A percentile compares a stretch with the other conserved stretches of the same genome.
phyloP scores from a whole-genome alignment of 2,113 vertebrate species.

The Seriola quinqueradiata region DNA sequence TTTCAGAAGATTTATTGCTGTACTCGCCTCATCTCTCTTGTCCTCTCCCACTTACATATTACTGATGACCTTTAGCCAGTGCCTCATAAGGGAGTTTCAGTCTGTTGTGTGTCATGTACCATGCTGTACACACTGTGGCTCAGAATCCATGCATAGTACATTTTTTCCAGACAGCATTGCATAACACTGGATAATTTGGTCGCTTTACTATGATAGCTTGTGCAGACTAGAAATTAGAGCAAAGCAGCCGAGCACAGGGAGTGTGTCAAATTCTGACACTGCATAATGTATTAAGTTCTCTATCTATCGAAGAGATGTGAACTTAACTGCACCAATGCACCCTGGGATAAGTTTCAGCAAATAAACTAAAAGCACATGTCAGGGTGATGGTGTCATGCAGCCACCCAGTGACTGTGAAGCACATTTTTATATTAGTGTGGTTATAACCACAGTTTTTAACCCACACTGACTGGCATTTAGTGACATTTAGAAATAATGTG shows the following conservation, averaged over 20 bases:
- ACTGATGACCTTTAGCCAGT: not conserved
- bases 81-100: not conserved
- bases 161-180: not conserved
- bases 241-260: conserved; percentile 4
- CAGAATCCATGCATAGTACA: not conserved
- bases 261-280: not conserved
- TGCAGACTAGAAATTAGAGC: conserved; percentile 6
- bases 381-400: not conserved
- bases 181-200: not conserved
- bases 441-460: not conserved
- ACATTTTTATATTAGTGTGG: conserved; percentile 35
- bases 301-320: not conserved
- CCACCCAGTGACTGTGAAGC: not conserved
- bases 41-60: not conserved
- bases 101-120: not conserved
- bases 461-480: conserved; percentile 47
- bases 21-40: not conserved
- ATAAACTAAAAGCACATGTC: not conserved
- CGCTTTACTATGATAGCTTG: not conserved
- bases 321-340: not conserved
- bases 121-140: no score
- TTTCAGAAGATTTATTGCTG: not conserved
- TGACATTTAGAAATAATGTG: conserved; percentile 58
- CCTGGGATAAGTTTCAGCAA: not conserved
- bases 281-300: not conserved